Conservation (phyloP, 2,797 vertebrate species). For the Loriculus beryllinus region DNA sequence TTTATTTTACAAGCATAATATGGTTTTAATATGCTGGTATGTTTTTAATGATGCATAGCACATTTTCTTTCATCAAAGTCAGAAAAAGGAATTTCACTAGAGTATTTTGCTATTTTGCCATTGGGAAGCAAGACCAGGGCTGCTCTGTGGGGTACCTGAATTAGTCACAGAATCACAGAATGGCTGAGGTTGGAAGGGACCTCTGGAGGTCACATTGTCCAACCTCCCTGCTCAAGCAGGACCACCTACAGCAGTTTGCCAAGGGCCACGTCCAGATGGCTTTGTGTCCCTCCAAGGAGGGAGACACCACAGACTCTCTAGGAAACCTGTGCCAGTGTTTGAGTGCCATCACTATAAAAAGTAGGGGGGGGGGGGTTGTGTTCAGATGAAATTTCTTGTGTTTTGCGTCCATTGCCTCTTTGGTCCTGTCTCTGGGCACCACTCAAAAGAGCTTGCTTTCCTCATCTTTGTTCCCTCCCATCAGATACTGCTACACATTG, state of each 20-base stretch:
- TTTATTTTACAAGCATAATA: constrained; percentile 33
- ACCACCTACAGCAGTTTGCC: not conserved
- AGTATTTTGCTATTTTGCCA: not conserved
- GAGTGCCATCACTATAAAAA: not conserved
- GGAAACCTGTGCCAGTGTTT: not conserved
- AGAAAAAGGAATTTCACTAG: not conserved
- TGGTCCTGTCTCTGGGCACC: not conserved
- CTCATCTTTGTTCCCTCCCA: not conserved
- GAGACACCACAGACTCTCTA: not conserved
- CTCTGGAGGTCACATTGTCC: not conserved
- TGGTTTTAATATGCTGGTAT: not conserved
- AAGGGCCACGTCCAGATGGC: not conserved
- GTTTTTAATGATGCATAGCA: not conserved
- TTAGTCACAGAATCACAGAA: not conserved
- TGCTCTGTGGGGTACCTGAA: not conserved
- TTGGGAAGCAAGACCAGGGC: not conserved
- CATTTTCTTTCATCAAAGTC: constrained; percentile 22
- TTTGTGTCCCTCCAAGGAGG: not conserved
- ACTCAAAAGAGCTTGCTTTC: not conserved
- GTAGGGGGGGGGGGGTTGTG: not conserved
- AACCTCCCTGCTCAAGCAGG: not conserved
- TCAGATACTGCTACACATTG: not conserved
- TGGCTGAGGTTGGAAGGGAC: not conserved
- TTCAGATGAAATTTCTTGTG: not conserved
- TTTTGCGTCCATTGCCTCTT: not conserved